These are phyloP conservation scores for Ennomos quercinarius DNA, from an alignment of 2,888 invertebrate species.

Conservation along the genomic window DNA sequence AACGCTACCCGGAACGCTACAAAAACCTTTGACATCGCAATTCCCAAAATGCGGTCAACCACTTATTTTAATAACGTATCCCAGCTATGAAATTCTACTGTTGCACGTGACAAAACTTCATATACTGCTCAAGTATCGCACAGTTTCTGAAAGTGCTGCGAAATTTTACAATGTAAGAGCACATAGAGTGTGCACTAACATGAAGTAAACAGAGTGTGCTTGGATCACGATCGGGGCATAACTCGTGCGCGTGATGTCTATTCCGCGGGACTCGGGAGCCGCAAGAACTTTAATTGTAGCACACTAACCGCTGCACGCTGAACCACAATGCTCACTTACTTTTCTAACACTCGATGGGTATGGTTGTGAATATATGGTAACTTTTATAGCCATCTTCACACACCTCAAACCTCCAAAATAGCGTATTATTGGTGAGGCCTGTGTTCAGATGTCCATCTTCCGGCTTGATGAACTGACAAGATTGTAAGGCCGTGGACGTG, in stretches of 20 bases:
- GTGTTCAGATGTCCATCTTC: too few relatives aligned
- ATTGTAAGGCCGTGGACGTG: too few relatives aligned
- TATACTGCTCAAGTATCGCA: slow-evolving; percentile 18
- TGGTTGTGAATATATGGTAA: not conserved
- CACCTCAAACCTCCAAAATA: too few relatives aligned
- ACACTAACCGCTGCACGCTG: slow-evolving; percentile 44
- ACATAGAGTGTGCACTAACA: slow-evolving; percentile 25
- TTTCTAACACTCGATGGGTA: not conserved
- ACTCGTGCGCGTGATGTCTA: slow-evolving; percentile 67
- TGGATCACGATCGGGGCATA: slow-evolving; percentile 71
- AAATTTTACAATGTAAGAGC: slow-evolving; percentile 39
- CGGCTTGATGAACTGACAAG: too few relatives aligned
- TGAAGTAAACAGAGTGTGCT: slow-evolving; percentile 42
- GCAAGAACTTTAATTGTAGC: slow-evolving; percentile 75
- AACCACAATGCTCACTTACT: not conserved
- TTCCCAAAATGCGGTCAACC: not conserved
- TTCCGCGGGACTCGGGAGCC: slow-evolving; percentile 47
- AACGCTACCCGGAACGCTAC: too few relatives aligned
- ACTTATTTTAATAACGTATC: slow-evolving; percentile 3
- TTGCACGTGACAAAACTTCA: slow-evolving; percentile 27
- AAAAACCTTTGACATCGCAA: too few relatives aligned
- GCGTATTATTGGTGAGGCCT: too few relatives aligned
- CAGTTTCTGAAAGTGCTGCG: slow-evolving; percentile 28
- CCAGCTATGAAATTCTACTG: slow-evolving; percentile 1
- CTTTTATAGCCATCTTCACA: not conserved